Conservation (phyloP, 2,888 invertebrate species). For the Crepidodera aurea region DNA sequence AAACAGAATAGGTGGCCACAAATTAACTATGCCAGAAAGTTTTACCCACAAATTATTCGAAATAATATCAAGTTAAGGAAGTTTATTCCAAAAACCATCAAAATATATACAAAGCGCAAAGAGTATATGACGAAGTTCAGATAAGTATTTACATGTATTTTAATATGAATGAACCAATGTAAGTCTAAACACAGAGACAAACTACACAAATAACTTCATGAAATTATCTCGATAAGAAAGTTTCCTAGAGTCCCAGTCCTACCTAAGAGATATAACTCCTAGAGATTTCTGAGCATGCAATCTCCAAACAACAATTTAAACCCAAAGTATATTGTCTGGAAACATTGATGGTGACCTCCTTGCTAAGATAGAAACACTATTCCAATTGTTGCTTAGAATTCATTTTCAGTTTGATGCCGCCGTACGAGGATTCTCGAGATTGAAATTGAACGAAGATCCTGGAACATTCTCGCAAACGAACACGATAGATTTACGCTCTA, state of each 20-base stretch:
- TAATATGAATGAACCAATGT: conserved; percentile 43
- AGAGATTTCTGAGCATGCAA: conserved; percentile 53
- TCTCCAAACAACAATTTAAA: conserved; percentile 57
- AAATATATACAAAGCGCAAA: conserved; percentile 18
- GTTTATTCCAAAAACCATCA: conserved; percentile 26
- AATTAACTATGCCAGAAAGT: conserved; percentile 6
- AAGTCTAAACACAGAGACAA: conserved; percentile 43
- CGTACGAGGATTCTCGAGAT: conserved; percentile 16
- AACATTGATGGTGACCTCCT: conserved; percentile 61
- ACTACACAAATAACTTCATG: conserved; percentile 51
- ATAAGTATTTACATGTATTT: conserved; percentile 31
- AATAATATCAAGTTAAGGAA: neutral
- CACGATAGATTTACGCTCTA: neutral
- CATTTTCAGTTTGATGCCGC: conserved; percentile 19
- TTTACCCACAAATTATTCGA: neutral
- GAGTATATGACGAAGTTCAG: conserved; percentile 23
- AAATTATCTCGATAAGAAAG: conserved; percentile 58
- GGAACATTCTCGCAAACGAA: conserved; percentile 4
- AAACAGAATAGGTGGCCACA: neutral
- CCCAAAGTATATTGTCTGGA: conserved; percentile 59
- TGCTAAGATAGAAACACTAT: conserved; percentile 59
- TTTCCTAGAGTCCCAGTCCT: conserved; percentile 53
- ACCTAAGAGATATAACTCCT: conserved; percentile 56
- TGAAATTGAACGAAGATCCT: conserved; percentile 10
- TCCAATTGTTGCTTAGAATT: conserved; percentile 53